Conservation (phyloP, 2,113 vertebrate species). For the Phainopepla nitens region DNA sequence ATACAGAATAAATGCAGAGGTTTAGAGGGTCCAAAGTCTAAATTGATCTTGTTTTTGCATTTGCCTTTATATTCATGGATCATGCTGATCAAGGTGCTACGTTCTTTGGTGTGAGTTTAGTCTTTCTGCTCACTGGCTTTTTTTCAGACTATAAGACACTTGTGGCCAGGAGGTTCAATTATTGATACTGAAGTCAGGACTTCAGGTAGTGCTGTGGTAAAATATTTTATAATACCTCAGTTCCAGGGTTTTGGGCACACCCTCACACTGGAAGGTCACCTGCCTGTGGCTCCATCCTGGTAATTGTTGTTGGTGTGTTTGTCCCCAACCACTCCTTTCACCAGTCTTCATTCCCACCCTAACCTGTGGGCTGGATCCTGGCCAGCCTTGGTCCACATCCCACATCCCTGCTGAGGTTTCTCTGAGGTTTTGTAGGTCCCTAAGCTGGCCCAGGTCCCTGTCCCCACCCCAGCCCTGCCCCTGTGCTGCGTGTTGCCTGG, state of each 20-base stretch:
- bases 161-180: not conserved
- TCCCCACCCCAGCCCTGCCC: not conserved
- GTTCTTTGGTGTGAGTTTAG: fast-evolving
- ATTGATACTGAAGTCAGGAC: not conserved
- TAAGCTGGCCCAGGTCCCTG: not conserved
- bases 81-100: not conserved
- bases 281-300: not conserved
- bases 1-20: not conserved
- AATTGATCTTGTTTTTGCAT: not conserved
- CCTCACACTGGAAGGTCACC: not conserved
- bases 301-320: fast-evolving
- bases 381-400: not conserved
- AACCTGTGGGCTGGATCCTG: not conserved
- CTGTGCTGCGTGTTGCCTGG: not conserved
- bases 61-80: not conserved
- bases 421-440: fast-evolving
- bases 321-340: not conserved
- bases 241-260: not conserved
- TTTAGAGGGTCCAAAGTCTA: not conserved
- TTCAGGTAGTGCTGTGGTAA: not conserved
- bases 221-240: not conserved
- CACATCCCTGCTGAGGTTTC: not conserved
- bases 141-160: not conserved
- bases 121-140: not conserved
- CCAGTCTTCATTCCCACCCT: not conserved